A percentile compares a stretch with the other conserved stretches of the same genome.
These are phyloP conservation scores for Athalia rosae DNA, from an alignment of 2,888 invertebrate genomes.

Conservation along the genomic window DNA sequence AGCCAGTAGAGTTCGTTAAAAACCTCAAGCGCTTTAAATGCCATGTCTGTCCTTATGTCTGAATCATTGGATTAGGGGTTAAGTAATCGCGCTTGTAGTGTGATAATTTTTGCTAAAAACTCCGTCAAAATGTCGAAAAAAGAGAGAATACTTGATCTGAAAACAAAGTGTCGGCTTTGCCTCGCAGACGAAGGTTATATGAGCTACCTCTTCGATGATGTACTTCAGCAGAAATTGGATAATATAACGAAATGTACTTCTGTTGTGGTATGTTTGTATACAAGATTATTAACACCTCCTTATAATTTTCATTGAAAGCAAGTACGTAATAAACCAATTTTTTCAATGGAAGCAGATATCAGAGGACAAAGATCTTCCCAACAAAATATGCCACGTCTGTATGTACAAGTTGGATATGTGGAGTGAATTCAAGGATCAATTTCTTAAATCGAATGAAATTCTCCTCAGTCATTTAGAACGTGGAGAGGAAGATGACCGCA, in stretches of 20 bases:
- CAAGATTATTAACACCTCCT: not conserved
- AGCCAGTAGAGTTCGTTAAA: no score
- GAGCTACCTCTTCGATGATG: conserved; percentile 61
- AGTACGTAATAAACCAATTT: not conserved
- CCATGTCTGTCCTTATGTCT: no score
- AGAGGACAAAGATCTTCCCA: conserved; percentile 61
- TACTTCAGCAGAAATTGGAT: conserved; percentile 60
- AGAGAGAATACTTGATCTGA: conserved; percentile 60
- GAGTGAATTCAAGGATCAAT: conserved; percentile 67
- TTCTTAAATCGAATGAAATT: conserved; percentile 62
- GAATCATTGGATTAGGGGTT: no score
- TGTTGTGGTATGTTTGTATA: conserved; percentile 62
- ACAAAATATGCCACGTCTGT: conserved; percentile 67
- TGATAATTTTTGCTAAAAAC: no score
- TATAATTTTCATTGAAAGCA: not conserved
- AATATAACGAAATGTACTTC: conserved; percentile 64
- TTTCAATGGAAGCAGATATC: conserved; percentile 59
- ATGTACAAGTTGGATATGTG: conserved; percentile 70
- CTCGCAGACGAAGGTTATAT: conserved; percentile 62
- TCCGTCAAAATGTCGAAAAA: conserved; percentile 60
- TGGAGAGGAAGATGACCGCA: conserved; percentile 52
- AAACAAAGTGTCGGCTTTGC: conserved; percentile 67
- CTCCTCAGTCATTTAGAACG: conserved; percentile 59
- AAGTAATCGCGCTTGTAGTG: no score
- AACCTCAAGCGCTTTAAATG: no score